phyloP scores from a whole-genome alignment of 2,797 vertebrate species.

The Morelia viridis region DNA sequence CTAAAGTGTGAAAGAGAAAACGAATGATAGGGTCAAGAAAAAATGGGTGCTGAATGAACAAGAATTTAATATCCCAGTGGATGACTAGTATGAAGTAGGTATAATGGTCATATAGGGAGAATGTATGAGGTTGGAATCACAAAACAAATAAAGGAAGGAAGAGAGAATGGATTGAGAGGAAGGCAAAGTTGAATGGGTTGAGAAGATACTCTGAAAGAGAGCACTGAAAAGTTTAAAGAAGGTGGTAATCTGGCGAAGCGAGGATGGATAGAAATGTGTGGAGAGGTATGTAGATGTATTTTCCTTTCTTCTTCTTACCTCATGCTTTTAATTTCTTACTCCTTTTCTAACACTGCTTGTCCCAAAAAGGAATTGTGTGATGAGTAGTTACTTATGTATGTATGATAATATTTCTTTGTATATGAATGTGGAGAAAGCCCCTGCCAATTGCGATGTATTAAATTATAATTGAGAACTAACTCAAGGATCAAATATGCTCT shows the following conservation, averaged over 20 bases:
- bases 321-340: neutral
- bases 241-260: neutral
- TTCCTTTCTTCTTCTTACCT: neutral
- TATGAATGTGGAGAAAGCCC: constrained; percentile 60
- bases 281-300: neutral
- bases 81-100: neutral
- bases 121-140: neutral
- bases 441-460: constrained; percentile 63
- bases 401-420: constrained; percentile 58
- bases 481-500: constrained; percentile 75
- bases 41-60: neutral
- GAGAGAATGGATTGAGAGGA: neutral
- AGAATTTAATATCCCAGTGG: neutral
- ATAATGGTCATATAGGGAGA: neutral
- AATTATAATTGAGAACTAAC: constrained; percentile 78
- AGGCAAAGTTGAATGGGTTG: neutral
- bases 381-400: neutral
- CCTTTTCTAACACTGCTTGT: neutral
- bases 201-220: neutral
- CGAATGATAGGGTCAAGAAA: neutral
- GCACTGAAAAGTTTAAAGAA: neutral
- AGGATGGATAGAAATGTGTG: neutral
- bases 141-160: neutral
- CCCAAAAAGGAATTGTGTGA: neutral
- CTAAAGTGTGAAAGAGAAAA: neutral